A percentile compares a stretch with the other conserved stretches of the same genome.
Evolutionary conservation across 1,140 invertebrate genomes (phyloP).

Genomic region (Matsumurasca onukii): DNA sequence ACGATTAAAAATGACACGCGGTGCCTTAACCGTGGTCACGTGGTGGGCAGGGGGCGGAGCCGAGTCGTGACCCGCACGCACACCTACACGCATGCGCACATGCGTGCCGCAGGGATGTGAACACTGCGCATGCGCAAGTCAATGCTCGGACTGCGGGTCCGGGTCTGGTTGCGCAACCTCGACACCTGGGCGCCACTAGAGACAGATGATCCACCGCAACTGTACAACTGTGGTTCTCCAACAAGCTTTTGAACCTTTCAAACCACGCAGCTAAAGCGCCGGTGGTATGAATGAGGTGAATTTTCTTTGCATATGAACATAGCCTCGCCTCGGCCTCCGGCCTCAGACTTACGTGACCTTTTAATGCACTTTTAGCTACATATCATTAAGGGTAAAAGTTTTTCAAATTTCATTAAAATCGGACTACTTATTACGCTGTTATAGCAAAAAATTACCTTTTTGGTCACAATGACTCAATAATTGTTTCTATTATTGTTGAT

Average conservation of each 20-base stretch:
- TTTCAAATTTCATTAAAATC: no score
- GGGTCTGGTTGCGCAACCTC: not conserved
- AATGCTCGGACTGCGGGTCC: not conserved
- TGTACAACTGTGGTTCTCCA: not conserved
- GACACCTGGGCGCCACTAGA: not conserved
- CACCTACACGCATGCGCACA: constrained; percentile 1
- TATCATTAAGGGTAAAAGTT: no score
- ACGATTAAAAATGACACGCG: not conserved
- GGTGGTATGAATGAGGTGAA: no score
- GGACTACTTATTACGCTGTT: no score
- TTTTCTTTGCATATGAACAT: no score
- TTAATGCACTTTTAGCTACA: no score
- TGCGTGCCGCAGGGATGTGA: not conserved
- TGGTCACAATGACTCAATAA: no score
- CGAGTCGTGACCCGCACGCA: not conserved
- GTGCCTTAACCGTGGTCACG: not conserved
- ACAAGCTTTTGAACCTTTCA: not conserved
- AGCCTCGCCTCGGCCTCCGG: no score
- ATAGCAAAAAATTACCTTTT: no score
- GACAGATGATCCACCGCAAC: not conserved
- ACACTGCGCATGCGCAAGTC: not conserved
- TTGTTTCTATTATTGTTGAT: no score
- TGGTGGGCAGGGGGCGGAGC: not conserved
- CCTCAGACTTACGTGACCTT: no score
- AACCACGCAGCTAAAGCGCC: not conserved